Evolutionary conservation across 2,797 vertebrate species (phyloP), one percentile per base, ranked within the genome.

Genomic region (Limosa lapponica): DNA sequence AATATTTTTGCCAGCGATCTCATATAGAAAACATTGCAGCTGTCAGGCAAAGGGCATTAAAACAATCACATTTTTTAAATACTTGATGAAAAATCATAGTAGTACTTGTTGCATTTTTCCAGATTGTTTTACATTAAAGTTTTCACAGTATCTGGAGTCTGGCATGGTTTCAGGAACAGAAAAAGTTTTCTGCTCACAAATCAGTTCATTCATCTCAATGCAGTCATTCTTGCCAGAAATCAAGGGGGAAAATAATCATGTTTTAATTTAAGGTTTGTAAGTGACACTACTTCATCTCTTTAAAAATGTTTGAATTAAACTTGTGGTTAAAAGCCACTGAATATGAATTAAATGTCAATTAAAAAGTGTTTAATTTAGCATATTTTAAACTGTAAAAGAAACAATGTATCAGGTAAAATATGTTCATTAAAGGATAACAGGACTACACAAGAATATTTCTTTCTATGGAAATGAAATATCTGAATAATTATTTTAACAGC

Each of bases 301-400:
- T 13, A 71, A 71, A 94, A 97, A 86, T 94, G 79, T 27, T 57
- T 89, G 27, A 94, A 89, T 91, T 75, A 91, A 95, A 95, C 16
- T 85, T 72, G 14, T 85, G 17, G 7, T 82, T 94, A 96, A 93
- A 93, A 95, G 25, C n/a, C 54, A 91, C 18, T 74, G 49, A 94
- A 79, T 82, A 78, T 44, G 20, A 95, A 93, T 79, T 91, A 90
- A 93, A 81, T 58, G 9, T 82, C 74, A 78, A 37, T 73, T 85
- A 27, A 95, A 85, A 97, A 72, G 10, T 39, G 52, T 92, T 93
- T 91, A 87, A 93, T 97, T 96, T 95, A 84, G 89, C 58, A 92
- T 22, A 71, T 92, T 91, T 94, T 70, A 87, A 94, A 65, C 72
- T 58, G 39, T 30, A 90, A 86, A 89, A 78, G 30, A 75, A 95